Base-by-base conservation (phyloP, 1,140 invertebrate genomes). In the Spodoptera litura region DNA sequence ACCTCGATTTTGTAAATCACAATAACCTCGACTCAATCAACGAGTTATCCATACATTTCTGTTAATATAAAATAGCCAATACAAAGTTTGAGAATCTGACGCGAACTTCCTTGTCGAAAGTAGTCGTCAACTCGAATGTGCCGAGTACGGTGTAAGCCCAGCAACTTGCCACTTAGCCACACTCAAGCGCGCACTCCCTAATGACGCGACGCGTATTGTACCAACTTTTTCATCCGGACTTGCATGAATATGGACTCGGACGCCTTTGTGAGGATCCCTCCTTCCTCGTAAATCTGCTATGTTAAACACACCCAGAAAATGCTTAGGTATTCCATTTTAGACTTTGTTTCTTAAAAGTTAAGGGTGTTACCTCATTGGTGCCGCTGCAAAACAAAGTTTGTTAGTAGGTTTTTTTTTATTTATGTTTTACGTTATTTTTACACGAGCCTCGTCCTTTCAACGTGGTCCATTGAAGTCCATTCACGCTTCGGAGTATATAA, bases 351-450 rank as follows among this genome's bases (percentile, higher is more conserved):
- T n/a, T 44, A 53, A n/a, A 9, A 11, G 1, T 38, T 76, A 77
- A 49, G 49, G 15, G 15, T 56, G 0, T 56, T 2, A 10, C 0
- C 5, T 27, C 12, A 11, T 68, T 44, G 20, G 58, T 53, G 52
- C 25, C 20, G 38, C 25, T 15, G 20, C 70, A 73, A 58, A 53
- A 3, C 55, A 75, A 80, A 82, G 78, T 27, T 81, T 83, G 70
- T 75, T 59, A 56, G 62, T 49, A 78, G 51, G 78, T 27, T 71
- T 84, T 84, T 84, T 79, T 85, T 87, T 86, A 86, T 88, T 86
- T 88, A 87, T 83, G 78, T 87, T 85, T 86, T 71, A 85, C 86
- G 81, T 88, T 85, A 85, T 86, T 88, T 88, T 82, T 85, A 82
- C 78, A 80, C 80, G 77, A 83, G 76, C 59, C 70, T 81, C 81